These are phyloP conservation scores for Abrostola triplasia DNA, from an alignment of 2,888 invertebrate species.

Conservation along the genomic window DNA sequence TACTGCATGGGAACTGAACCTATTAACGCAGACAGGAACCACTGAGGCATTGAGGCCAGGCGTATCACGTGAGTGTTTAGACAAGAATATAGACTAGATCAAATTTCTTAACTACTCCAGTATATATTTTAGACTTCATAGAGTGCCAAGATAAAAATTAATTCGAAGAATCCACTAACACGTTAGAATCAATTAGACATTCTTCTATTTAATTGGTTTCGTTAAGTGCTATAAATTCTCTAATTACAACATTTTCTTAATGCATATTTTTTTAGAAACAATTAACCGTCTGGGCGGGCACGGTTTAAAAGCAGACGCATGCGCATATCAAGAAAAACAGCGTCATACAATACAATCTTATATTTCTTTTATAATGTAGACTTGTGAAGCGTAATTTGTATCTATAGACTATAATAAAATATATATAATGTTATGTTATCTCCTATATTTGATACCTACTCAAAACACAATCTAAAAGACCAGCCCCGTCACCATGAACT, in stretches of 20 bases:
- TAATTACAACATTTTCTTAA: conserved; percentile 13
- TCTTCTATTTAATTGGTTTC: conserved; percentile 22
- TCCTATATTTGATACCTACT: no score
- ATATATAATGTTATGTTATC: no score
- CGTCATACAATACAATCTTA: no score
- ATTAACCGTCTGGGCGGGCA: no score
- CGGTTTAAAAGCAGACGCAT: no score
- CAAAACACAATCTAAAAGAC: no score
- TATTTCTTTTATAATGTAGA: no score
- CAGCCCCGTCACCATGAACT: no score
- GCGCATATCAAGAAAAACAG: no score
- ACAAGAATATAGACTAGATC: conserved; percentile 27
- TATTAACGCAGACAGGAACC: not conserved
- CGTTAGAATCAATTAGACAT: conserved; percentile 25
- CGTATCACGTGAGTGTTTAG: conserved; percentile 2
- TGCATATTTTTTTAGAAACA: not conserved
- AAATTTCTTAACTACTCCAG: conserved; percentile 28
- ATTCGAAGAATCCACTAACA: conserved; percentile 27
- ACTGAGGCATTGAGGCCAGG: not conserved
- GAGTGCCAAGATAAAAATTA: conserved; percentile 42
- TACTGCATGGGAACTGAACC: no score
- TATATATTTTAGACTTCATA: conserved; percentile 26
- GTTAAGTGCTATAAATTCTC: not conserved
- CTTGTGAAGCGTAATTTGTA: no score
- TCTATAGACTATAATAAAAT: no score